Evolutionary conservation across 2,113 vertebrate species (phyloP), one percentile per base, ranked within the genome.

Genomic region (Coturnix japonica): DNA sequence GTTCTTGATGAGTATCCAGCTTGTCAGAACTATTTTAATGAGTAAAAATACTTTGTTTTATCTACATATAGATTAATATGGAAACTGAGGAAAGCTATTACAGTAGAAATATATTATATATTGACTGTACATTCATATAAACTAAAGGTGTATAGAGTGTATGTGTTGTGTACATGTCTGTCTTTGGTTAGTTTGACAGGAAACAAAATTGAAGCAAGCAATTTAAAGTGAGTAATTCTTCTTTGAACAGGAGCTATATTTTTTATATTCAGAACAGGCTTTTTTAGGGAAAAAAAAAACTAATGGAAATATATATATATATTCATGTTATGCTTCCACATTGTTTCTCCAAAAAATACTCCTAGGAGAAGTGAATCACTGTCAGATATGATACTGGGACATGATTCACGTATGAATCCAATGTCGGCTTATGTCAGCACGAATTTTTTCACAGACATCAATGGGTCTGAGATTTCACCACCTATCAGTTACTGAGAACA

Each of bases 391-490:
- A 61, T 91, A 47, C 70, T 84, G 61, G 33, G 74, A 44, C 49
- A 81, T 31, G 49, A 65, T 90, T 57, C 39, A 90, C 77, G 81
- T 67, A 37, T 64, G 66, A 53, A 19, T 61, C 21, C 18, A 61
- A 25, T 71, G 82, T 89, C 65, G 72, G n/a, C 77, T 90, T 71
- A 46, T 86, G 65, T 95, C 76, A 95, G 77, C 83, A 64, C 39
- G 83, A 47, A 16, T 57, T 75, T 93, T 93, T 77, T 66, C 26
- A 9, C 57, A 60, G 53, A 81, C 69, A 83, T 90, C 80, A 93
- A 12, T 83, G 56, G 70, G 76, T 41, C 56, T 80, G 74, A 72
- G 71, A 91, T 95, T 95, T 95, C 85, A 91, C 65, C 53, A 51
- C 2, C 20, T 74, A 87, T 93, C 83, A 81, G 57, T 43, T 91